Evolutionary conservation across 2,797 vertebrate genomes (phyloP).

Genomic region (Sebastes taczanowskii): DNA sequence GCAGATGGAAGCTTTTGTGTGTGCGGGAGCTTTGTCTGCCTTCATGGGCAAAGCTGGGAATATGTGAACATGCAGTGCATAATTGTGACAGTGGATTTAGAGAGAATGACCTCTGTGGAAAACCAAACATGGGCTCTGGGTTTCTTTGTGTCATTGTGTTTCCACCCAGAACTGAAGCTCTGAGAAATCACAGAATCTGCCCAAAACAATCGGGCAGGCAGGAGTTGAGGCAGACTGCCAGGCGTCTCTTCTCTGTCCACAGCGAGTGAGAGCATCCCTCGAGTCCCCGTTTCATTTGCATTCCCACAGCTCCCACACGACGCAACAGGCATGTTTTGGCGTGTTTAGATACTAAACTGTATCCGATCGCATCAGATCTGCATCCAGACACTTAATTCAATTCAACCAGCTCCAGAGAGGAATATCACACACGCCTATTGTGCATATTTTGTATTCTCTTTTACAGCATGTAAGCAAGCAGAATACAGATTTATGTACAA

Average conservation of each 20-base stretch:
- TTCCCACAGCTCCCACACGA: slow-evolving; percentile 42
- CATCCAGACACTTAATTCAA: slow-evolving; percentile 1
- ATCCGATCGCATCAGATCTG: slow-evolving; percentile 23
- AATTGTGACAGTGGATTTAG: slow-evolving; percentile 28
- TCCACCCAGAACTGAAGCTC: background rate
- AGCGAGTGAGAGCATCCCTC: slow-evolving; percentile 19
- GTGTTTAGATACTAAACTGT: slow-evolving; percentile 28
- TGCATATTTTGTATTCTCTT: background rate
- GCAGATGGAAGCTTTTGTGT: slow-evolving; percentile 42
- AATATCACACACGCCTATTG: background rate
- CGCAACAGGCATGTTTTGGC: slow-evolving; percentile 36
- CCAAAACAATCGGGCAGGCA: slow-evolving; percentile 24
- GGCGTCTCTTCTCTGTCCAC: slow-evolving; percentile 24
- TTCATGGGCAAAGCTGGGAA: slow-evolving; percentile 28
- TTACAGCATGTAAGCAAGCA: background rate
- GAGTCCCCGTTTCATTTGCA: slow-evolving; percentile 23
- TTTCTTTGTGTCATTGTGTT: background rate
- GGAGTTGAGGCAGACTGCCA: slow-evolving; percentile 34
- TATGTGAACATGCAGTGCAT: slow-evolving; percentile 20
- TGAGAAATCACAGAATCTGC: slow-evolving; percentile 34
- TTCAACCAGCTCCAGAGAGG: background rate
- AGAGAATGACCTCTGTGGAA: slow-evolving; percentile 20
- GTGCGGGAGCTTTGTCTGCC: slow-evolving; percentile 3
- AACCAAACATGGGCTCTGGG: slow-evolving; percentile 21
- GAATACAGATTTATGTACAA: background rate